Evolutionary conservation across 2,888 invertebrate genomes (phyloP).

Genomic region (Drosophila testacea): DNA sequence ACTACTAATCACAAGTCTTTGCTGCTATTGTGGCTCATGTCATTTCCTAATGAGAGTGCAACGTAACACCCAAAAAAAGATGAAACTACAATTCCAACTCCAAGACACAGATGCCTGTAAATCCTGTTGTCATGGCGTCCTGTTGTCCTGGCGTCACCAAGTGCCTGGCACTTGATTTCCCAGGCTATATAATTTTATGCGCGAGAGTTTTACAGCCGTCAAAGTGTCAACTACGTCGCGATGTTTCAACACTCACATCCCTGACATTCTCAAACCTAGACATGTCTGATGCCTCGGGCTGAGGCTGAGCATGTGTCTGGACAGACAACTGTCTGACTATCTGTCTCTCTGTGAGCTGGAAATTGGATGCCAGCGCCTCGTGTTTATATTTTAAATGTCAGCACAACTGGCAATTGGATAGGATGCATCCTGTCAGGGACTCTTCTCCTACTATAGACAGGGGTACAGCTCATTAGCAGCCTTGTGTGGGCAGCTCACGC

Average conservation of each 20-base stretch:
- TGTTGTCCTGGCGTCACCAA: conserved; percentile 61
- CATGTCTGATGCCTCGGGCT: conserved; percentile 40
- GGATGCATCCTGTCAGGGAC: conserved; percentile 61
- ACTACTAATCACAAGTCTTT: conserved; percentile 67
- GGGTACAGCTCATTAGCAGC: conserved; percentile 64
- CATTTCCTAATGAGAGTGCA: conserved; percentile 78
- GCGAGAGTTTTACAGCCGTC: conserved; percentile 52
- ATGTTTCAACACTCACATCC: conserved; percentile 58
- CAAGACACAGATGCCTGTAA: conserved; percentile 31
- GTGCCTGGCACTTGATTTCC: conserved; percentile 73
- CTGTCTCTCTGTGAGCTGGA: conserved; percentile 44
- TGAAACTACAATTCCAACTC: conserved; percentile 4
- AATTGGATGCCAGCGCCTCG: conserved; percentile 66
- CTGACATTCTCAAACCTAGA: conserved; percentile 12
- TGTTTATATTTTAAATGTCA: conserved; percentile 79
- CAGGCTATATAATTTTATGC: conserved; percentile 73
- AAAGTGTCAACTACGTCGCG: conserved; percentile 72
- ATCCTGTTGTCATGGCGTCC: conserved; percentile 60
- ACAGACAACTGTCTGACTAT: conserved; percentile 33
- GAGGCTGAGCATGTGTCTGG: conserved; percentile 26
- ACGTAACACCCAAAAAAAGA: conserved; percentile 62
- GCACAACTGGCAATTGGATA: conserved; percentile 65
- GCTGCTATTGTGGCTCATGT: conserved; percentile 51
- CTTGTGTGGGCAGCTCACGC: conserved; percentile 63
- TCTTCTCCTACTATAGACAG: conserved; percentile 11